These are phyloP conservation scores for Streptopelia turtur DNA, from an alignment of 2,797 vertebrate genomes.

Conservation along the genomic window DNA sequence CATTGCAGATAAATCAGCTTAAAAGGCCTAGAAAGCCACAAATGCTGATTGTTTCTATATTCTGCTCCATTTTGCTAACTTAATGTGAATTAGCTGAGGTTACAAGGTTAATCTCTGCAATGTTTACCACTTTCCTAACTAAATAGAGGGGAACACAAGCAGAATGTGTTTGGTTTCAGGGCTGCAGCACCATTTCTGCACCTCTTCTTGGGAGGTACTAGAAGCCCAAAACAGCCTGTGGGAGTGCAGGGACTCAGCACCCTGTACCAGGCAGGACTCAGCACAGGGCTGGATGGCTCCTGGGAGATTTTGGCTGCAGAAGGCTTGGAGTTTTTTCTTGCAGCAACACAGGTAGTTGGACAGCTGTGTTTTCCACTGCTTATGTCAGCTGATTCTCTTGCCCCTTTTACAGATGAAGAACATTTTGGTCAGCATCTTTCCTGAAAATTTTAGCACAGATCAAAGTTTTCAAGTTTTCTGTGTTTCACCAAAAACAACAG, in stretches of 20 bases:
- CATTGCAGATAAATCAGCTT: slow-evolving; percentile 29
- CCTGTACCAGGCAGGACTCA: not conserved
- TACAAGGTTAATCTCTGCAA: slow-evolving; percentile 59
- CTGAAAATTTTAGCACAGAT: not conserved
- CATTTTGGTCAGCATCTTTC: not conserved
- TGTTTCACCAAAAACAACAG: not conserved
- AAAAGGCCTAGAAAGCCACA: slow-evolving; percentile 46
- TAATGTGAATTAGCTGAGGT: slow-evolving; percentile 51
- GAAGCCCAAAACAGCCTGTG: not conserved
- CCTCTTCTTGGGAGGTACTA: slow-evolving; percentile 41
- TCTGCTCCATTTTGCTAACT: slow-evolving; percentile 41
- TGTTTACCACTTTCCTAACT: slow-evolving; percentile 53
- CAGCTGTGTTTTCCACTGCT: fast-evolving
- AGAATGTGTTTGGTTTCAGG: slow-evolving; percentile 6
- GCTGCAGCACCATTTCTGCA: not conserved
- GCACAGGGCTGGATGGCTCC: not conserved
- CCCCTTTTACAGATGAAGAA: not conserved
- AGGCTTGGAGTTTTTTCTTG: not conserved
- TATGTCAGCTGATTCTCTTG: not conserved
- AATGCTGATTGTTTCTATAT: slow-evolving; percentile 42
- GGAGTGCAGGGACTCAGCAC: not conserved
- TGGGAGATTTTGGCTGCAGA: not conserved
- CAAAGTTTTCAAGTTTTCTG: not conserved
- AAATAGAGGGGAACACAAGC: slow-evolving; percentile 17
- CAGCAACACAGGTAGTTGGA: not conserved